Percentiles rank a stretch among this genome's conserved stretches.
These are phyloP conservation scores for Aphelenchoides avenae DNA, from an alignment of 1,140 invertebrate species.

Conservation along the genomic window DNA sequence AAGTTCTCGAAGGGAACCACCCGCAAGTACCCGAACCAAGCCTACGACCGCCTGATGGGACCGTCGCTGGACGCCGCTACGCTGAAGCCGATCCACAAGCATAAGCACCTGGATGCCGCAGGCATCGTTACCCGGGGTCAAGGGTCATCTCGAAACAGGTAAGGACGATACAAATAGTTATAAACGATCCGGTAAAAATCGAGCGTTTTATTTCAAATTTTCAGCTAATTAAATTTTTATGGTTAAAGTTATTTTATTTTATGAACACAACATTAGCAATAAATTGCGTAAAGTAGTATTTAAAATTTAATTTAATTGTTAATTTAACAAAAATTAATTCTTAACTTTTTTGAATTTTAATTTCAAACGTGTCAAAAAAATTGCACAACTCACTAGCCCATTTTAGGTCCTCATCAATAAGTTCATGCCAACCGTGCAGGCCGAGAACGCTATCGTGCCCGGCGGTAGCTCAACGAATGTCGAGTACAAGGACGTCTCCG, in stretches of 20 bases:
- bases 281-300: too few relatives aligned
- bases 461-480: too few relatives aligned
- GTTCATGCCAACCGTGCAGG: constrained; percentile 47
- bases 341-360: too few relatives aligned
- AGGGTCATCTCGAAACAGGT: constrained; percentile 44
- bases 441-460: constrained; percentile 26
- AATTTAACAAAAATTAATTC: too few relatives aligned
- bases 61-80: constrained; percentile 74
- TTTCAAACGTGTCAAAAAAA: too few relatives aligned
- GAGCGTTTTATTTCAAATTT: too few relatives aligned
- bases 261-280: too few relatives aligned
- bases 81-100: constrained; percentile 77
- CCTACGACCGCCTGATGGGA: constrained; percentile 78
- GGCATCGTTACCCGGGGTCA: constrained; percentile 82
- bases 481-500: constrained; percentile 39
- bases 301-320: too few relatives aligned
- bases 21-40: constrained; percentile 88
- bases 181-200: too few relatives aligned
- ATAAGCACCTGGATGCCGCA: constrained; percentile 79
- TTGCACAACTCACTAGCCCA: constrained; percentile 2
- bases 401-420: constrained; percentile 59
- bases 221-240: too few relatives aligned
- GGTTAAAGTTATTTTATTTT: too few relatives aligned
- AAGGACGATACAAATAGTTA: too few relatives aligned
- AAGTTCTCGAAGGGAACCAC: constrained; percentile 80